These are phyloP conservation scores for Spongilla lacustris DNA, from an alignment of 37 sponge, comb jelly and placozoan species.

Conservation along the genomic window DNA sequence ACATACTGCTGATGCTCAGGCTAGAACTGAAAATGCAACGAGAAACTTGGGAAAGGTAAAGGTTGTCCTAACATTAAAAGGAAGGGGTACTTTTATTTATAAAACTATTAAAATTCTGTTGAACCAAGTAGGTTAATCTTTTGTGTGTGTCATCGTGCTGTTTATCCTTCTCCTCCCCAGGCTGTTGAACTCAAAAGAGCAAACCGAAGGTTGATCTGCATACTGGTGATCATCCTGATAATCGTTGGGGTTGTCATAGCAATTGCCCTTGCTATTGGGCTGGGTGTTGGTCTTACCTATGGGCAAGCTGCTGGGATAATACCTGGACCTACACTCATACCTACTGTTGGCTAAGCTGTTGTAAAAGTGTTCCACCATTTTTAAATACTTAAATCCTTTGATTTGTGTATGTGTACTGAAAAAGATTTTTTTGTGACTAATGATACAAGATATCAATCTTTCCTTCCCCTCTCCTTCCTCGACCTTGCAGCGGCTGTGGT, in stretches of 20 bases:
- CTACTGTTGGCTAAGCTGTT: background rate
- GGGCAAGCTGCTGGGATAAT: no score
- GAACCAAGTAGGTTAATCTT: no score
- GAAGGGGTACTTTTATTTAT: no score
- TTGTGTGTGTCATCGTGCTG: no score
- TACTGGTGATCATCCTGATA: background rate
- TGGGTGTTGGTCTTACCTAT: conserved; percentile 13
- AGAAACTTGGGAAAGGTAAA: conserved; percentile 12
- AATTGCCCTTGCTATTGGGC: conserved; percentile 25
- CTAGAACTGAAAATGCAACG: conserved; percentile 8
- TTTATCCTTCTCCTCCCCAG: no score
- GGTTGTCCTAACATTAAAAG: no score
- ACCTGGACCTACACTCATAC: no score
- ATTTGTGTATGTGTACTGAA: background rate
- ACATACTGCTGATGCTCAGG: conserved; percentile 10
- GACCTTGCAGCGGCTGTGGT: conserved; percentile 21
- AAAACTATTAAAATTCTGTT: no score
- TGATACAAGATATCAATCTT: background rate
- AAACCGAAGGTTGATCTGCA: conserved; percentile 6
- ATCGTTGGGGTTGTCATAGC: background rate
- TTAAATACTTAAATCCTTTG: background rate
- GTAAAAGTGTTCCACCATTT: background rate
- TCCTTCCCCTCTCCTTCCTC: conserved; percentile 13
- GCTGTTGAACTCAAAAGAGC: conserved; percentile 39
- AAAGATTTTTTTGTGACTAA: background rate